Evolutionary conservation across 2,113 vertebrate genomes (phyloP), one percentile per base, ranked within the genome.

Genomic region (Condylura cristata): DNA sequence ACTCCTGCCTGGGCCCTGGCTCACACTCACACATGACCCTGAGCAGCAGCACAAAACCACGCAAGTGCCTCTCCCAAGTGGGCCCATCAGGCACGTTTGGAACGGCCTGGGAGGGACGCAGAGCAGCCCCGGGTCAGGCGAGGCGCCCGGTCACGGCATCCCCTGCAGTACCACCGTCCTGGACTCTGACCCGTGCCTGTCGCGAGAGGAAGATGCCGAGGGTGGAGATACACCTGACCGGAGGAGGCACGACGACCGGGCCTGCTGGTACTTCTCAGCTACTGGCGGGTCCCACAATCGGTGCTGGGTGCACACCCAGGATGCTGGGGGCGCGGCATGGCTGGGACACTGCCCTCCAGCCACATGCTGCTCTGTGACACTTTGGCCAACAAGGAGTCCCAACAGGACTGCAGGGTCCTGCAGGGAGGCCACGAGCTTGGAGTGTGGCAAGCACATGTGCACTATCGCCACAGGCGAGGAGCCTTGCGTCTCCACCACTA

Each of bases 21-120:
- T 18, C 37, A 63, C 1, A 20, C 0, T 4, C 3, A 28, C 20
- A 39, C n/a, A n/a, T n/a, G 5, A 18, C 7, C 7, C 3, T 51
- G 41, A 4, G 34, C 13, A 18, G 46, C 1, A 63, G 37, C 39
- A 41, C 17, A 34, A 6, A 44, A 37, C 60, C 20, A 20, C 1
- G 26, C 14, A 48, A 24, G 8, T 3, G 1, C 26, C 17, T 20
- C 34, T 34, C 12, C 65, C 13, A 5, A 24, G 44, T 1, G 0
- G 8, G 17, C 14, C 48, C 3, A 3, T 51, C 48, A 51, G 48
- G 48, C 48, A 51, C 48, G 3, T 12, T 3, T 16, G 11, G 14
- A 12, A 2, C 48, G 48, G 48, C 48, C 48, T 16, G 48, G 48
- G 9, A 5, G 44, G 48, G 48, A 51, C 48, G 3, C 48, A 13